Evolutionary conservation across 2,113 vertebrate species (phyloP).

Genomic region (Leucosticte australis): DNA sequence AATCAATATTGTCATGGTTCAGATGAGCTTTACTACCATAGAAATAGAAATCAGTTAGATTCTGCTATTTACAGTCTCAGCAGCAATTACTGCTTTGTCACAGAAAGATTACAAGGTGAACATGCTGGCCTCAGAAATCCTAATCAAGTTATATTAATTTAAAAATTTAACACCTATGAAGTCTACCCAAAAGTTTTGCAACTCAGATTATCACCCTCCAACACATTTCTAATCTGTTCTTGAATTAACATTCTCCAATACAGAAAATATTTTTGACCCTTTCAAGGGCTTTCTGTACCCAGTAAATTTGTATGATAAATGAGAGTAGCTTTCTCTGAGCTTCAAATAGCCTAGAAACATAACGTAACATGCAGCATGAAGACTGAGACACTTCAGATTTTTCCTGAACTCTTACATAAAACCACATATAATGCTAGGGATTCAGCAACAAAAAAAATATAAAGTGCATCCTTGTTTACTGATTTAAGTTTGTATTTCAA

Average conservation of each 20-base stretch:
- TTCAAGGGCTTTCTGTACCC: background rate
- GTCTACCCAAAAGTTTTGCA: background rate
- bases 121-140: background rate
- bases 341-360: background rate
- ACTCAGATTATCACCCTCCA: background rate
- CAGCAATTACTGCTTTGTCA: background rate
- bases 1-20: background rate
- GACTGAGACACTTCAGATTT: background rate
- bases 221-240: background rate
- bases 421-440: background rate
- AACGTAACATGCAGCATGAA: fast-evolving
- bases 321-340: background rate
- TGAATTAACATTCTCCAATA: background rate
- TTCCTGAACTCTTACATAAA: background rate
- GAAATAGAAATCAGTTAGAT: background rate
- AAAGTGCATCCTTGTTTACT: background rate
- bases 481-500: background rate
- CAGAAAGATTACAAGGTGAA: background rate
- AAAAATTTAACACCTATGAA: background rate
- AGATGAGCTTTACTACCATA: background rate
- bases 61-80: background rate
- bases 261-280: background rate
- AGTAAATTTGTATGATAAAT: background rate
- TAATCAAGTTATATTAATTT: background rate
- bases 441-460: background rate